phyloP scores from a whole-genome alignment of 2,888 invertebrate genomes.

The Macrophya annulata region DNA sequence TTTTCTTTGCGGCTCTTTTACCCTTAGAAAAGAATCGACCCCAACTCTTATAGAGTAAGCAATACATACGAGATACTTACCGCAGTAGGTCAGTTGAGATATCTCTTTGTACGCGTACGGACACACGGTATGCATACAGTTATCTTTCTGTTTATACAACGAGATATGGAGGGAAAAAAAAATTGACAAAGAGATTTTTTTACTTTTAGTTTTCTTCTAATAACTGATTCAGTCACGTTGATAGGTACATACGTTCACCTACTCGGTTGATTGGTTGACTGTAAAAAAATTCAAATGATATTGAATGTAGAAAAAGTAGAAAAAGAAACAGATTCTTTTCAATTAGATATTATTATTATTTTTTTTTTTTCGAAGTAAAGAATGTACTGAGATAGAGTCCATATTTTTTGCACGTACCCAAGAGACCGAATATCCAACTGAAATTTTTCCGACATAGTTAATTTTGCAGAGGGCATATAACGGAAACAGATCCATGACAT shows the following conservation, averaged over 20 bases:
- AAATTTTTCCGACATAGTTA: background rate
- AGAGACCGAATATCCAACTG: background rate
- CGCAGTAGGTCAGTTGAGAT: conserved; percentile 50
- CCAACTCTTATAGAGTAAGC: background rate
- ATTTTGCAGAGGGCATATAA: background rate
- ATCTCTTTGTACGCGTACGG: conserved; percentile 45
- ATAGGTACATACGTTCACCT: too few relatives aligned
- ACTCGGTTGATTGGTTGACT: background rate
- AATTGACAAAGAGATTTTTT: background rate
- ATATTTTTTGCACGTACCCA: background rate
- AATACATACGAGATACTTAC: conserved; percentile 28
- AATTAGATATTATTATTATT: background rate
- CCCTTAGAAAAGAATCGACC: conserved; percentile 10
- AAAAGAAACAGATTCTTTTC: background rate
- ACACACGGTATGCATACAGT: conserved; percentile 33
- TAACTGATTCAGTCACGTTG: background rate
- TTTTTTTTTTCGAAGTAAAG: background rate
- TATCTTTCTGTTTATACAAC: conserved; percentile 22
- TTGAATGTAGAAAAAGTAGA: too few relatives aligned
- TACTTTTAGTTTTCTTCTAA: background rate
- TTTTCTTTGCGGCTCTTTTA: conserved; percentile 16
- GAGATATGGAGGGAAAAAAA: background rate
- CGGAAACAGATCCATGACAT: background rate
- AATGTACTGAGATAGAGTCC: background rate
- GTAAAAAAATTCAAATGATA: background rate